A percentile compares a stretch with the other conserved stretches of the same genome.
phyloP scores from a whole-genome alignment of 2,888 invertebrate genomes.

The Diplolepis rosae region DNA sequence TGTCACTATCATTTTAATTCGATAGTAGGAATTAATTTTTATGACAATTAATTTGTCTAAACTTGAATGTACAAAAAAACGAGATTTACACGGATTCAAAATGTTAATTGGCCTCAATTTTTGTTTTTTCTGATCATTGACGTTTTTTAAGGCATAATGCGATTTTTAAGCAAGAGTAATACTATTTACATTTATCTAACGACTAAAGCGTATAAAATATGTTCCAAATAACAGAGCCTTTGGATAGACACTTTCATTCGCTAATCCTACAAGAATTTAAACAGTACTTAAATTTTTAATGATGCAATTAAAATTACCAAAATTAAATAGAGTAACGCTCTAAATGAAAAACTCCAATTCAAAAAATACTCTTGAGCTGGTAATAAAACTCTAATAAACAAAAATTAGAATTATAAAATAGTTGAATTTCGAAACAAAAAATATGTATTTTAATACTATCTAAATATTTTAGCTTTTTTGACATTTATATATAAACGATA shows the following conservation, averaged over 20 bases:
- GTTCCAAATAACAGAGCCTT: not conserved
- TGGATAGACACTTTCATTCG: not conserved
- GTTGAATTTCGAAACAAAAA: constrained; percentile 5
- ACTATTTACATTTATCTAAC: constrained; percentile 14
- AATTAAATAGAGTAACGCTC: not conserved
- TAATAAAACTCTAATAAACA: constrained; percentile 12
- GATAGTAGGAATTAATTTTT: too few relatives aligned
- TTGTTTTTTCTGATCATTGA: not conserved
- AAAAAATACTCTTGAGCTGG: constrained; percentile 5
- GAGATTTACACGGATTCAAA: too few relatives aligned
- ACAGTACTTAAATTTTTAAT: not conserved
- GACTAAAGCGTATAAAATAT: not conserved
- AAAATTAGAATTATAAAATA: not conserved
- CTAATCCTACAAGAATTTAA: not conserved
- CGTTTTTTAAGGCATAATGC: not conserved
- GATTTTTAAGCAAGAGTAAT: not conserved
- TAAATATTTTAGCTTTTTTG: not conserved
- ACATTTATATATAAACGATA: not conserved
- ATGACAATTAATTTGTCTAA: too few relatives aligned
- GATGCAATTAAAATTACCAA: constrained; percentile 1
- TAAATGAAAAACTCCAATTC: constrained; percentile 4
- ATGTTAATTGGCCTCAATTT: too few relatives aligned
- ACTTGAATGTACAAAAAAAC: too few relatives aligned
- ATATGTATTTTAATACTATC: constrained; percentile 25
- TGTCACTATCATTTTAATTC: too few relatives aligned